A percentile compares a stretch with the other conserved stretches of the same genome.
These are phyloP conservation scores for Brachyistius frenatus DNA, from an alignment of 2,113 vertebrate genomes.

Conservation along the genomic window DNA sequence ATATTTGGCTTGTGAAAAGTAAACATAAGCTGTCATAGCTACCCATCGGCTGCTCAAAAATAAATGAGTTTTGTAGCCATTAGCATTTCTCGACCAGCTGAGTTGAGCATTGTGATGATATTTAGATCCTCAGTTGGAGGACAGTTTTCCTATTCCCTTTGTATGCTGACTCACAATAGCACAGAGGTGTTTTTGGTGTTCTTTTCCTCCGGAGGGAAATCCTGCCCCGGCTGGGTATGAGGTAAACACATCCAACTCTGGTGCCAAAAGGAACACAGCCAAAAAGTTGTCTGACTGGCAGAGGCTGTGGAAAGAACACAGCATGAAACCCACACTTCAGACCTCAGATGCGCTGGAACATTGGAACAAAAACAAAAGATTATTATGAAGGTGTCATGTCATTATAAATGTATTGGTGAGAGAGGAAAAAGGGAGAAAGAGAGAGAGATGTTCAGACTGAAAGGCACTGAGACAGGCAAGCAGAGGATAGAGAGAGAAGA, in stretches of 20 bases:
- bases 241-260: constrained; percentile 50
- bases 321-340: constrained; percentile 56
- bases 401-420: constrained; percentile 40
- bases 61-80: background rate
- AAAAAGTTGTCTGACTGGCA: constrained; percentile 65
- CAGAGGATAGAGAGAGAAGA: constrained; percentile 6
- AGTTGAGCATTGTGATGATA: constrained; percentile 10
- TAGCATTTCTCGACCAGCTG: background rate
- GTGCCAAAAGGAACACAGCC: constrained; percentile 61
- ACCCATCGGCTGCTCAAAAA: background rate
- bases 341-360: constrained; percentile 46
- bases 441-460: background rate
- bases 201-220: constrained; percentile 46
- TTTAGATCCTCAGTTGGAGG: constrained; percentile 15
- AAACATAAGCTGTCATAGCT: background rate
- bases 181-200: constrained; percentile 34
- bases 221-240: constrained; percentile 47
- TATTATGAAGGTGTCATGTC: constrained; percentile 44
- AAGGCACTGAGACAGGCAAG: constrained; percentile 11
- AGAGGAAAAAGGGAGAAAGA: background rate
- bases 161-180: constrained; percentile 38
- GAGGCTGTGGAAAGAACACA: constrained; percentile 63
- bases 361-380: constrained; percentile 54
- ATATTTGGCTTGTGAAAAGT: background rate
- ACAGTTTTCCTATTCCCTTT: constrained; percentile 23